These are phyloP conservation scores for Aratinga solstitialis DNA, from an alignment of 2,797 vertebrate genomes.

Conservation along the genomic window DNA sequence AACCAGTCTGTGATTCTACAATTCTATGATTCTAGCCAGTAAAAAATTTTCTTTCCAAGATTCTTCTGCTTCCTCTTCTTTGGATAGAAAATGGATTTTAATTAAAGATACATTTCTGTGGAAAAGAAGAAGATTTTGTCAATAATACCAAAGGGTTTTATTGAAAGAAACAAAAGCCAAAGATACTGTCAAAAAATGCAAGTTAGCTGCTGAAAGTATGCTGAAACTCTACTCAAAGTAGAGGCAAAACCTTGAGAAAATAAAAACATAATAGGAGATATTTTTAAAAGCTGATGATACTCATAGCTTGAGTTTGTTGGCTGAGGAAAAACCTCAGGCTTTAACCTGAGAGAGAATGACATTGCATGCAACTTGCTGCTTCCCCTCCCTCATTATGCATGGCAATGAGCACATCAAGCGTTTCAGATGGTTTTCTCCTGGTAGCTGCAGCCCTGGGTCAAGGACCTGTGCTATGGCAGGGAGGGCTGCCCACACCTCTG, in stretches of 20 bases:
- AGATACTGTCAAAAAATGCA: neutral
- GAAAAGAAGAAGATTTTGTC: neutral
- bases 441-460: neutral
- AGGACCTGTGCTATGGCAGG: accelerated
- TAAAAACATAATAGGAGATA: neutral
- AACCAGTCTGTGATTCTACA: neutral
- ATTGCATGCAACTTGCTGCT: neutral
- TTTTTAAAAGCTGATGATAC: neutral
- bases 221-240: neutral
- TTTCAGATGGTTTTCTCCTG: neutral
- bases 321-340: neutral
- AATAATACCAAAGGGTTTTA: accelerated
- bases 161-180: neutral
- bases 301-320: neutral
- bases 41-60: neutral
- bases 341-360: neutral
- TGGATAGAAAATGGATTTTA: neutral
- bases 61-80: neutral
- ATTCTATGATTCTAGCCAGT: neutral
- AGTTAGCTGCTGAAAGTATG: neutral
- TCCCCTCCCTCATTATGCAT: accelerated
- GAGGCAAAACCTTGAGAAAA: neutral
- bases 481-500: neutral
- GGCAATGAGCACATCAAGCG: neutral
- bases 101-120: neutral